Evolutionary conservation across 2,888 invertebrate genomes (phyloP).

Genomic region (Agrochola macilenta): DNA sequence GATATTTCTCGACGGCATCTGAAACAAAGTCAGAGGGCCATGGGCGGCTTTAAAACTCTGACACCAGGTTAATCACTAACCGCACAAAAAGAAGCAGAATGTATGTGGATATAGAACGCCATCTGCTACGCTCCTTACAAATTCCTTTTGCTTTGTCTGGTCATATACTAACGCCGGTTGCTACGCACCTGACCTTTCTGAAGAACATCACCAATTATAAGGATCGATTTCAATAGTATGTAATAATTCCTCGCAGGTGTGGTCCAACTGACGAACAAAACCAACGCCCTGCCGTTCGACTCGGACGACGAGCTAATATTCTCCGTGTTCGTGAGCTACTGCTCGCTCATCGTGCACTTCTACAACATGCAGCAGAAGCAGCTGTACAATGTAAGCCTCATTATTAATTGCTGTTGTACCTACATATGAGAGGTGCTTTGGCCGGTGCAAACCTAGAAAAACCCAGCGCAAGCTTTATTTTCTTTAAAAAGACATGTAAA

Average conservation of each 20-base stretch:
- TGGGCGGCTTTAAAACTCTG: too few species aligned
- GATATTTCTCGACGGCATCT: too few species aligned
- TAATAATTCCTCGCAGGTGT: conserved; percentile 81
- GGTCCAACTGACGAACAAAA: conserved; percentile 91
- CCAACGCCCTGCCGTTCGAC: conserved; percentile 84
- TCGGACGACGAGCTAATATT: conserved; percentile 89
- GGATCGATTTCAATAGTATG: not conserved
- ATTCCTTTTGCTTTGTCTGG: too few species aligned
- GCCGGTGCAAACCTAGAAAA: not conserved
- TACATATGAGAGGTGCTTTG: not conserved
- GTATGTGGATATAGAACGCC: too few species aligned
- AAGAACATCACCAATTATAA: not conserved
- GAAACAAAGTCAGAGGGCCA: too few species aligned
- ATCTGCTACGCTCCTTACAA: too few species aligned
- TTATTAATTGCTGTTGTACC: not conserved
- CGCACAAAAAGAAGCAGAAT: too few species aligned
- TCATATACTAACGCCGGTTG: not conserved
- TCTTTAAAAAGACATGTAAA: too few species aligned
- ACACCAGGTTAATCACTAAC: too few species aligned
- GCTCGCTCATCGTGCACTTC: conserved; percentile 90
- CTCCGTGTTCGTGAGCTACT: conserved; percentile 90
- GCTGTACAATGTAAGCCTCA: conserved; percentile 81
- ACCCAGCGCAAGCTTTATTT: not conserved
- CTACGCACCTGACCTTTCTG: not conserved
- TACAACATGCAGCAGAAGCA: conserved; percentile 88